A percentile compares a stretch with the other conserved stretches of the same genome.
Conservation (phyloP, 2,113 vertebrate species). For the Sander vitreus region DNA sequence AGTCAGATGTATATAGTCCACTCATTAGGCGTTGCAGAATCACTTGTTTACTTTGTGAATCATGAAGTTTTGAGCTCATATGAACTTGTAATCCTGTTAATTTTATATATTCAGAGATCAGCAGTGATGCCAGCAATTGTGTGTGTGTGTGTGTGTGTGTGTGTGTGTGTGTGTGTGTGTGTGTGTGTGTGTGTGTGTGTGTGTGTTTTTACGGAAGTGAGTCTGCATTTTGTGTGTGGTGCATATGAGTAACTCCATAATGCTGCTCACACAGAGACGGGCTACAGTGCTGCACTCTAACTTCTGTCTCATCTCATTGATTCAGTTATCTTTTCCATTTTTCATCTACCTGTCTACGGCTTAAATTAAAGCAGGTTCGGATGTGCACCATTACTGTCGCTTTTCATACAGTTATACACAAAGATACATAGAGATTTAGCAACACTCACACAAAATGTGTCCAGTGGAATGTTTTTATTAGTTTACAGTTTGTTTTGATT, state of each 20-base stretch:
- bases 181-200: constrained; percentile 14
- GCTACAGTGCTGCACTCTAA: neutral
- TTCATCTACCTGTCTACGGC: neutral
- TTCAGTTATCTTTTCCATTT: constrained; percentile 25
- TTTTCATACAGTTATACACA: neutral
- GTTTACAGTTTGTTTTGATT: neutral
- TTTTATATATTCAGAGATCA: constrained; percentile 46
- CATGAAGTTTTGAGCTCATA: constrained; percentile 46
- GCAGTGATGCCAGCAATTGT: constrained; percentile 46
- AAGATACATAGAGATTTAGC: constrained; percentile 10
- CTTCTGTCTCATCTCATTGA: constrained; percentile 20
- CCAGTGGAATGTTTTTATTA: neutral
- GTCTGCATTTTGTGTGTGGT: neutral
- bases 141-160: constrained; percentile 14
- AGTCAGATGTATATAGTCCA: too few species aligned
- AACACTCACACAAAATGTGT: neutral
- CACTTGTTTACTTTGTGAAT: constrained; percentile 43
- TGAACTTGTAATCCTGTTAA: constrained; percentile 63
- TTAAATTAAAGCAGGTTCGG: neutral
- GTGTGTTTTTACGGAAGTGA: neutral
- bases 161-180: constrained; percentile 6
- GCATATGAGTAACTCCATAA: neutral
- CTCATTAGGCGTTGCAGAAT: neutral
- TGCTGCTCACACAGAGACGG: neutral
- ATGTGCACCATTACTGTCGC: neutral